Conservation (phyloP, 2,113 vertebrate species). For the Cynopterus brachyotis region DNA sequence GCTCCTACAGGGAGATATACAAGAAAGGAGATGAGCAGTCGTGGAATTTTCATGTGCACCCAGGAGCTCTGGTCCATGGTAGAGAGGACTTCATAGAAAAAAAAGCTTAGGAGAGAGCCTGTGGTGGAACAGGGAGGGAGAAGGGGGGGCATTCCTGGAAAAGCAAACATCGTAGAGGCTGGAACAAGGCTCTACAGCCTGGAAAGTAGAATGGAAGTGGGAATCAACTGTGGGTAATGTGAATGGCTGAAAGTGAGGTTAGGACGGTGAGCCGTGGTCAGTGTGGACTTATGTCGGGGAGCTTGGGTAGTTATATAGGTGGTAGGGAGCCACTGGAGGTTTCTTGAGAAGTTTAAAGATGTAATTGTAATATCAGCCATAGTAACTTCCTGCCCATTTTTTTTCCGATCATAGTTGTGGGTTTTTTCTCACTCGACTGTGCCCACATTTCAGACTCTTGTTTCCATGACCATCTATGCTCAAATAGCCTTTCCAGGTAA, state of each 20-base stretch:
- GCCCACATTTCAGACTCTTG: not conserved
- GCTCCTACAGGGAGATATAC: slow-evolving; percentile 82
- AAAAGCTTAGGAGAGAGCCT: not conserved
- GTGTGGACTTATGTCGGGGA: not conserved
- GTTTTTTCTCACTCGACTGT: not conserved
- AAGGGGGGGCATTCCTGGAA: not conserved
- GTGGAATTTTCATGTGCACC: not conserved
- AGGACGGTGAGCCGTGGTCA: not conserved
- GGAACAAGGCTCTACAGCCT: not conserved
- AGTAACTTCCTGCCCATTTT: not conserved
- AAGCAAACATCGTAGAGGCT: not conserved
- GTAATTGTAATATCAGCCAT: not conserved
- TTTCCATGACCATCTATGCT: not conserved
- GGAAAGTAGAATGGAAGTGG: too few species aligned
- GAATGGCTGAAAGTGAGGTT: not conserved
- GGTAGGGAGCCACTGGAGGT: not conserved
- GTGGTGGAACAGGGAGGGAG: not conserved
- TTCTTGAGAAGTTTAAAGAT: not conserved
- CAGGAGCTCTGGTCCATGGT: not conserved
- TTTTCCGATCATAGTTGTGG: not conserved
- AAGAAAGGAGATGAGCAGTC: not conserved
- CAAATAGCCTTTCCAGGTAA: slow-evolving; percentile 37
- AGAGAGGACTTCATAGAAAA: not conserved
- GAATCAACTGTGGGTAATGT: not conserved
- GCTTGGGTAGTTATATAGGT: not conserved